Conservation (phyloP, 2,888 invertebrate species). For the Sphaerophoria taeniata region DNA sequence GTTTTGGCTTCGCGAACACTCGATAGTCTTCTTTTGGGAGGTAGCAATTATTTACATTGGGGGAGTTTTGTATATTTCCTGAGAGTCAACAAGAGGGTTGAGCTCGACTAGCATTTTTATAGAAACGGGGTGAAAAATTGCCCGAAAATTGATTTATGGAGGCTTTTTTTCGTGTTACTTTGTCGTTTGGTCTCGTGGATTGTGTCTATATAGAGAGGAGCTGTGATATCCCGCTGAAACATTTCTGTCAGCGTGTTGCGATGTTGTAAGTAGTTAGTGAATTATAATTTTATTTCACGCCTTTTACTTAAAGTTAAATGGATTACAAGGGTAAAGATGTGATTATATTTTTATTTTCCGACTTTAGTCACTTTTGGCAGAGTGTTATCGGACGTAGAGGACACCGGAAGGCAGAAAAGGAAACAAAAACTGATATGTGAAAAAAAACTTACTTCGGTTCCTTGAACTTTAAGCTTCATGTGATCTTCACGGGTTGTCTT, state of each 20-base stretch:
- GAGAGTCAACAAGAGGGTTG: constrained; percentile 67
- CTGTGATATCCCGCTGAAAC: constrained; percentile 58
- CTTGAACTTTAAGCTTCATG: constrained; percentile 99
- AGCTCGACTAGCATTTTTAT: neutral
- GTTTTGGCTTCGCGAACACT: constrained; percentile 74
- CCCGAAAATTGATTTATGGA: constrained; percentile 72
- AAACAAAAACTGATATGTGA: neutral
- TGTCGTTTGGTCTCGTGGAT: neutral
- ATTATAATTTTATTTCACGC: constrained; percentile 43
- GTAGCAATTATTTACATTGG: constrained; percentile 77
- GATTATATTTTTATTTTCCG: constrained; percentile 13
- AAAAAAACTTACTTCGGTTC: constrained; percentile 90
- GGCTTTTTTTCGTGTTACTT: constrained; percentile 32
- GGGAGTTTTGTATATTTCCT: constrained; percentile 73
- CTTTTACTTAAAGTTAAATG: constrained; percentile 54
- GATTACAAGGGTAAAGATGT: constrained; percentile 38
- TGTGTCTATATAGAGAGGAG: constrained; percentile 49
- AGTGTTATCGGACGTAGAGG: constrained; percentile 6
- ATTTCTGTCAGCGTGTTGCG: constrained; percentile 63
- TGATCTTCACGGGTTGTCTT: constrained; percentile 99
- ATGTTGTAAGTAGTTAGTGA: constrained; percentile 60
- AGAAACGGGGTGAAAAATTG: constrained; percentile 66
- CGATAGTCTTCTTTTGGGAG: constrained; percentile 66
- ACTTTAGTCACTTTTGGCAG: constrained; percentile 17
- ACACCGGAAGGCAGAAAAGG: neutral